Evolutionary conservation across 2,888 invertebrate species (phyloP), one percentile per base, ranked within the genome.

Genomic region (Rhagium mordax): DNA sequence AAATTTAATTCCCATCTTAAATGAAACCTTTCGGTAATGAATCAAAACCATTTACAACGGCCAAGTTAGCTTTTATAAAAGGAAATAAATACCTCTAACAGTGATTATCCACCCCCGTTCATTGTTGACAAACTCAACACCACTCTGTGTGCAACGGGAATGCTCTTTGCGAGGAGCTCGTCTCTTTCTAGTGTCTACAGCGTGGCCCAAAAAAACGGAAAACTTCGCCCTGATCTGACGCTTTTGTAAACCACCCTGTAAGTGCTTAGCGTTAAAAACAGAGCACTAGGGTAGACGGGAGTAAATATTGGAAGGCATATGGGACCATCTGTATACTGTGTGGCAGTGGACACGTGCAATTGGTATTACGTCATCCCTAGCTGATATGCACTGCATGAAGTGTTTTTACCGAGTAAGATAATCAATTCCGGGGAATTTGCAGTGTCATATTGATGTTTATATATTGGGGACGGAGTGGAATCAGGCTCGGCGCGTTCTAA

Each of bases 281-380:
- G 27, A 3, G 15, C 24, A 13, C 18, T 20, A 29, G 27, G n/a
- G 15, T n/a, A 57, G 51, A 49, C n/a, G 61, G 71, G 60, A 65
- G 68, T 64, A 72, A 77, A 77, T 72, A 75, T 75, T 69, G 69
- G 68, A 69, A 60, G 75, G 70, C 75, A 75, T 75, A 74, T 77
- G 75, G 41, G 75, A 71, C 77, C 77, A 78, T 78, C 74, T 78
- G 77, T 75, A 72, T 64, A 72, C 49, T 75, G 49, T 70, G 49
- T 67, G 74, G 49, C 48, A 51, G 67, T 59, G 29, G 77, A 70
- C 77, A 77, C 77, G 77, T 77, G 77, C 69, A 70, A 21, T 70
- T 15, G 48, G 67, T 48, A 74, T 77, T 74, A 75, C 77, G 77
- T 75, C 77, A 74, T 70, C 69, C 65, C 59, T 61, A 24, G 49